Evolutionary conservation across 2,113 vertebrate species (phyloP).

Genomic region (Sardina pilchardus): DNA sequence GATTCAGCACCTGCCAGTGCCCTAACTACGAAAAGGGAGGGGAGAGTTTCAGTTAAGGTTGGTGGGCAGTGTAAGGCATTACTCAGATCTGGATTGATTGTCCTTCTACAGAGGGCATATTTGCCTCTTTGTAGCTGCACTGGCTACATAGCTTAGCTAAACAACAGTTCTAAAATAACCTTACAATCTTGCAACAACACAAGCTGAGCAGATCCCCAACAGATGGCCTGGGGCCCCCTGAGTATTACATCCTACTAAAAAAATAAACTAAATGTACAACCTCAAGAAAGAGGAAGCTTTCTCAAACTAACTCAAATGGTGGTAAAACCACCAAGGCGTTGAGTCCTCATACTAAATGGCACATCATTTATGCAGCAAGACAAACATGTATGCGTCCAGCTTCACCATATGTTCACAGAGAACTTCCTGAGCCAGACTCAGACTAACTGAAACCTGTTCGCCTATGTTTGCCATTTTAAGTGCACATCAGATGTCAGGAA

Average conservation of each 20-base stretch:
- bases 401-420: no score
- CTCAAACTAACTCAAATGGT: background rate
- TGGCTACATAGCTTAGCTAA: no score
- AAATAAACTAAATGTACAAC: no score
- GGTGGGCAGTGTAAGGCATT: background rate
- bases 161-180: background rate
- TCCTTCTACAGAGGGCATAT: background rate
- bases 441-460: no score
- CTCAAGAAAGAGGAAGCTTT: background rate
- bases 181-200: background rate
- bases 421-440: no score
- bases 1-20: background rate
- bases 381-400: no score
- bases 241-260: background rate
- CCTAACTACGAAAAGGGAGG: conserved; percentile 38
- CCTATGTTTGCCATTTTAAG: background rate
- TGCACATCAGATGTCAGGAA: background rate
- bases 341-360: background rate
- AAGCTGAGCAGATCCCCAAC: background rate
- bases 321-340: no score
- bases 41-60: background rate
- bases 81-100: background rate
- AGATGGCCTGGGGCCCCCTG: background rate
- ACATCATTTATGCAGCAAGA: background rate
- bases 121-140: background rate